Base-by-base conservation (phyloP, 2,888 invertebrate genomes). In the Conops quadrifasciatus region DNA sequence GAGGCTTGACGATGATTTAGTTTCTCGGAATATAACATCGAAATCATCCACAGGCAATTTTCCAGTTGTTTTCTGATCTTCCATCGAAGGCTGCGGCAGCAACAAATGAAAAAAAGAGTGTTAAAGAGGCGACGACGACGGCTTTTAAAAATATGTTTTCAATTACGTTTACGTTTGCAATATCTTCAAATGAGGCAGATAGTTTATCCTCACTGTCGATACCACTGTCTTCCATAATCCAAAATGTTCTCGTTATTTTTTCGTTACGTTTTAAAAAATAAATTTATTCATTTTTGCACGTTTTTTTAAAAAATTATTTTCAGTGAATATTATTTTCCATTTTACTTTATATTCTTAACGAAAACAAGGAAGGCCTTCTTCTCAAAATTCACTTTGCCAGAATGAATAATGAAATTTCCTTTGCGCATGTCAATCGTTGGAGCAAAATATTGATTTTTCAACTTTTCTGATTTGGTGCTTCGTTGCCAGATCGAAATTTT, bases 131-230 rank as follows among this genome's bases (percentile, higher is more conserved):
- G 4, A 9, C 36, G 36, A 36, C 36, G n/a, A n/a, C n/a, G n/a
- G n/a, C n/a, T n/a, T n/a, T n/a, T n/a, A n/a, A n/a, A n/a, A n/a
- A n/a, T n/a, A n/a, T n/a, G n/a, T n/a, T n/a, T n/a, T 13, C 4
- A 1, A 19, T 51, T 51, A 2, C 7, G 51, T 15, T 11, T 51
- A 19, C 4, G 15, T 79, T 72, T 63, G 78, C 70, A 13, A 77
- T 76, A 62, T 81, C 82, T 68, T 81, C 82, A 53, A 74, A 80
- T 9, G 77, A 77, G 62, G 77, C 79, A 19, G 83, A 82, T 69
- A 80, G 79, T 75, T 83, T 82, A 58, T 84, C 85, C 73, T 85
- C 85, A 76, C 85, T 85, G 67, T 85, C 85, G 56, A 85, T 83
- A 71, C 85, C 85, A 71, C 85, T 85, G 60, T 85, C 85, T 75